Evolutionary conservation across 1,140 invertebrate species (phyloP).

Genomic region (Camponotus pennsylvanicus): DNA sequence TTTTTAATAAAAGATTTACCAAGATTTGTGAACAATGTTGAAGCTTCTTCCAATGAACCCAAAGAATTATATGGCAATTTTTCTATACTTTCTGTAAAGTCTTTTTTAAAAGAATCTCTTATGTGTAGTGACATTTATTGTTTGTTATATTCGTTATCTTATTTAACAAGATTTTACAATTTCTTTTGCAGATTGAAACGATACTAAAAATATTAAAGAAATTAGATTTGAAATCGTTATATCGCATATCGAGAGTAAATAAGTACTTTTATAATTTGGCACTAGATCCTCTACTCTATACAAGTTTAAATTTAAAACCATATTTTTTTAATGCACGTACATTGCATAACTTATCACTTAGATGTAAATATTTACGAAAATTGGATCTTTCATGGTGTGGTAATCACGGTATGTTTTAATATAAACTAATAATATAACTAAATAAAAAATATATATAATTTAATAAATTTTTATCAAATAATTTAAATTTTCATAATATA

Average conservation of each 20-base stretch:
- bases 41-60: constrained; percentile 73
- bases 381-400: constrained; percentile 96
- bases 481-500: no score
- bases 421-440: no score
- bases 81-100: constrained; percentile 83
- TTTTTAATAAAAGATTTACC: constrained; percentile 85
- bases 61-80: constrained; percentile 80
- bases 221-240: constrained; percentile 93
- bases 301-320: constrained; percentile 92
- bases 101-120: background rate
- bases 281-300: constrained; percentile 92
- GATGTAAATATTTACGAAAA: constrained; percentile 91
- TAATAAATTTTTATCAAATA: no score
- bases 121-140: constrained; percentile 48
- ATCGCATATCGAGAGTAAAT: constrained; percentile 91
- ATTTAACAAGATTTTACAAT: constrained; percentile 40
- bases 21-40: constrained; percentile 82
- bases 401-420: constrained; percentile 89
- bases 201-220: constrained; percentile 91
- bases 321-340: constrained; percentile 88
- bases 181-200: constrained; percentile 89
- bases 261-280: constrained; percentile 91
- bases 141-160: background rate
- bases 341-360: constrained; percentile 85
- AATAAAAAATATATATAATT: no score